Evolutionary conservation across 2,797 vertebrate species (phyloP), one percentile per base, ranked within the genome.

Genomic region (Botia kubotai): DNA sequence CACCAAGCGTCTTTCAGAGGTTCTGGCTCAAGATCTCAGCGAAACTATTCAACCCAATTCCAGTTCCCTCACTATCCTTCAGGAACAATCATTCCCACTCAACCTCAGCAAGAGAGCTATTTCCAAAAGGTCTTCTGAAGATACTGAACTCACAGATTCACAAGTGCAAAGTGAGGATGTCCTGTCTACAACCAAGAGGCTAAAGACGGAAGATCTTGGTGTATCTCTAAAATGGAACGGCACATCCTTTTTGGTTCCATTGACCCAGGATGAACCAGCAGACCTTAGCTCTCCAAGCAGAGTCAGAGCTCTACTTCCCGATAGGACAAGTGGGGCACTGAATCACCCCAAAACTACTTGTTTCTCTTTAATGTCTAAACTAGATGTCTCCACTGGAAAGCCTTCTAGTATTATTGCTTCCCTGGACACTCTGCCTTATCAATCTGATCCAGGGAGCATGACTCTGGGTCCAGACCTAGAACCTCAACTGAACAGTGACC

Each of bases 231-330:
- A 80, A 67, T 79, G 57, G 43, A 81, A 82, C 21, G 79, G 75
- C 10, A 79, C 72, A 1, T 79, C 83, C 10, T 82, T 85, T 0
- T 21, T 12, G 23, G 85, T 87, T 75, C 75, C 68, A 1, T 83
- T 81, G 79, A 87, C 75, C 83, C 93, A 95, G 83, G 94, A 95
- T 6, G 93, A 94, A 75, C 93, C 94, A 0, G 93, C 94, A 0
- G 94, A 95, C 85, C 87, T 95, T 76, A 95, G 93, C 85, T 95
- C 92, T 7, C 94, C 94, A 2, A 92, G 91, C 89, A 87, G 94
- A 82, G 92, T 91, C 86, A 43, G 94, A 75, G 94, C 94, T 67
- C 89, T 93, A 75, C 87, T 90, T 46, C 90, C 91, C 5, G 91
- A 93, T 6, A 84, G 91, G 66, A 91, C 91, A 0, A 86, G 87